Evolutionary conservation across 2,113 vertebrate species (phyloP).

Genomic region (Mixornis gularis): DNA sequence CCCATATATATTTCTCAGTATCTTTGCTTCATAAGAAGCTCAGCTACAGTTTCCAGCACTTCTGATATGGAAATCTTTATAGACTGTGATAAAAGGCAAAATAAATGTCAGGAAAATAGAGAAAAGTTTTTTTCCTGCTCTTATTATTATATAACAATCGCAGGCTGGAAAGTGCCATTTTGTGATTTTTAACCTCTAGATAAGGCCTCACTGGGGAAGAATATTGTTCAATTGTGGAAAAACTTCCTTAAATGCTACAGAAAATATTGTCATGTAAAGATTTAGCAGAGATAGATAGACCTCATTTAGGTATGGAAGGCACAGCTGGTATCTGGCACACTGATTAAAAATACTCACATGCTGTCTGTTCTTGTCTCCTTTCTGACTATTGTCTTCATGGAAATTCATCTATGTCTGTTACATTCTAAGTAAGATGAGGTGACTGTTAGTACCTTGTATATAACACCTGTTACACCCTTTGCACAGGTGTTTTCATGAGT

Average conservation of each 20-base stretch:
- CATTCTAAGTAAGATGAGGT: background rate
- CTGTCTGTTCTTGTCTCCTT: background rate
- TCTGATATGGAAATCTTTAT: background rate
- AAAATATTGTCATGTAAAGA: background rate
- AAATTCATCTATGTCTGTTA: background rate
- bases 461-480: background rate
- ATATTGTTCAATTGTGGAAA: background rate
- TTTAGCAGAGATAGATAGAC: background rate
- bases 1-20: background rate
- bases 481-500: background rate
- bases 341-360: background rate
- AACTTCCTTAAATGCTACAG: background rate
- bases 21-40: background rate
- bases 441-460: background rate
- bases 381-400: background rate
- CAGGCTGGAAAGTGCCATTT: background rate
- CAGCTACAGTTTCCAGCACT: background rate
- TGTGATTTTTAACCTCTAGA: background rate
- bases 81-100: background rate
- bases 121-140: background rate
- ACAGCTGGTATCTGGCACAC: background rate
- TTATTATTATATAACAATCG: background rate
- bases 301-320: background rate
- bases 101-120: background rate
- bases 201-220: background rate